A percentile compares a stretch with the other conserved stretches of the same genome.
Evolutionary conservation across 2,113 vertebrate genomes (phyloP).

Genomic region (Monopterus albus): DNA sequence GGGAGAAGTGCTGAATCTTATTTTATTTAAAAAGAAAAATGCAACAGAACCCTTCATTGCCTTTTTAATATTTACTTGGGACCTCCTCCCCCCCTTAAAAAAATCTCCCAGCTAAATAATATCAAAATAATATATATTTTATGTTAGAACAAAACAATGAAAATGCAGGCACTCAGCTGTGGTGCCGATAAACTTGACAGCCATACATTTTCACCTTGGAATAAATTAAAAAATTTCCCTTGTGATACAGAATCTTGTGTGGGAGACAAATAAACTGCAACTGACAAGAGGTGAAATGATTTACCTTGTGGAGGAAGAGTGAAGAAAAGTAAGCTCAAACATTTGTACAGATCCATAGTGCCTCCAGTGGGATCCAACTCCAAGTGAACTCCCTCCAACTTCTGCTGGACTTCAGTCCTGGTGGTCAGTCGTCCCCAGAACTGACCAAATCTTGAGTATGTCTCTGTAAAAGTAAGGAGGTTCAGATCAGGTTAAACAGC

Average conservation of each 20-base stretch:
- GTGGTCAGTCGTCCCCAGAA: conserved; percentile 16
- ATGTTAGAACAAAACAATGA: neutral
- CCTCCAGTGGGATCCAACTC: conserved; percentile 2
- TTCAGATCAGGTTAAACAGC: conserved; percentile 32
- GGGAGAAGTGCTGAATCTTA: neutral
- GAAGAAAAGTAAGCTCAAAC: conserved; percentile 63
- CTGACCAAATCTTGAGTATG: conserved; percentile 1
- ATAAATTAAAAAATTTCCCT: neutral
- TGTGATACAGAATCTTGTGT: too few relatives aligned
- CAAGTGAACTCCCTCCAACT: conserved; percentile 43
- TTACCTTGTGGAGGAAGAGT: conserved; percentile 68
- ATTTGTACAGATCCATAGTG: conserved; percentile 65
- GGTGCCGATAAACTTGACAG: neutral
- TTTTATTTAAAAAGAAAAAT: conserved; percentile 8
- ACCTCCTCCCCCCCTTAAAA: neutral
- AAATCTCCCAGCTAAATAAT: neutral
- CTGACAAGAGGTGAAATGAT: neutral
- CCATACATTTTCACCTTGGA: neutral
- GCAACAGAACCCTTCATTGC: neutral
- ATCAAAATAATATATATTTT: neutral
- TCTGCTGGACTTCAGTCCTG: conserved; percentile 29
- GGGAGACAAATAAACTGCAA: neutral
- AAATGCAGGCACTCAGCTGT: too few relatives aligned
- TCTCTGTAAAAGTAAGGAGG: neutral
- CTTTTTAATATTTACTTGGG: neutral